Base-by-base conservation (phyloP, 2,113 vertebrate species). In the Orcinus orca region DNA sequence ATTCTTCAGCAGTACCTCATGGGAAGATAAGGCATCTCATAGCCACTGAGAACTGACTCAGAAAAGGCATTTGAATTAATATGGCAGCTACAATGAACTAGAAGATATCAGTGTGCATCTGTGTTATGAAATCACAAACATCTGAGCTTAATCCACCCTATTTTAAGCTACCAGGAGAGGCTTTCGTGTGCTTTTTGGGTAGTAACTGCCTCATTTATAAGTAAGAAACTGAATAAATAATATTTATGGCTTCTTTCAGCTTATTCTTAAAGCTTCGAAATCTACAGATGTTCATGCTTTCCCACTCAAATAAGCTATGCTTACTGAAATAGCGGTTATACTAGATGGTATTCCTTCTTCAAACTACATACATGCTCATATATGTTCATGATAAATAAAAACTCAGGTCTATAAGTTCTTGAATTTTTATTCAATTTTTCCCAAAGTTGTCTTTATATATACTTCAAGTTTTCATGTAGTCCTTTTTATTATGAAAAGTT, bases 401-500 rank as follows among this genome's bases (percentile, higher is more conserved):
- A 74, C 31, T 41, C 47, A 13, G 21, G 0, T 38, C 58, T 90
- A 3, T 68, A 62, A 3, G 8, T 71, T 94, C 31, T 21, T 60
- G 47, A 77, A 38, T 79, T 97, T 67, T 80, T 87, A 62, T 74
- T 82, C 53, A 77, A 1, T 60, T 67, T 92, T 67, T 50, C 74
- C 23, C n/a, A 83, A 44, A 60, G 6, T 65, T 44, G 25, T 80
- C 71, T 81, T 55, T 76, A 17, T 38, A 38, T 29, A 9, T 84
- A n/a, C 20, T 87, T 62, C 4, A 33, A n/a, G 36, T n/a, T 67
- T 77, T 67, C 6, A 2, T 41, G 6, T 60, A 14, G 36, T 21
- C 60, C 6, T 67, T 55, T 77, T 41, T 44, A 18, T 67, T 65
- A 8, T 10, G 31, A 67, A 41, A 63, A 63, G 1, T n/a, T 10